Evolutionary conservation across 2,113 vertebrate genomes (phyloP), one percentile per base, ranked within the genome.

Genomic region (Chiloscyllium plagiosum): DNA sequence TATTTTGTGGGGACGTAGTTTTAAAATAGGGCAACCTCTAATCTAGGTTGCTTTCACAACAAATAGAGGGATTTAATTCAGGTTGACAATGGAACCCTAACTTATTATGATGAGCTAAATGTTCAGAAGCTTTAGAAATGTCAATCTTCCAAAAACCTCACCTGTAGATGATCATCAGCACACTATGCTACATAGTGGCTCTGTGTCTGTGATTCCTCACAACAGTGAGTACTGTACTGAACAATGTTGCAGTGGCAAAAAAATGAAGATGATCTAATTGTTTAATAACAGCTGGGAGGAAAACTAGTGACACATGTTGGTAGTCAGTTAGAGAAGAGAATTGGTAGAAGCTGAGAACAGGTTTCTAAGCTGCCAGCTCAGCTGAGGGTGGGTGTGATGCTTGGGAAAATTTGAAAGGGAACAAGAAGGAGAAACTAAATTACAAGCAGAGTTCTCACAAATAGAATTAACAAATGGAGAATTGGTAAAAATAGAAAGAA

Each of bases 351-450:
- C 7, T 24, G 37, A 22, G 24, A 24, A 47, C 13, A 13, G 8
- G 65, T 94, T 47, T 70, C 42, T 69, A 47, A 19, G 22, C 7
- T 70, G 20, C 66, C 37, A 29, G 17, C 68, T 50, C 3, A 95
- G 68, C 68, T 72, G 24, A 4, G 69, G 93, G 29, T 72, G 1
- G n/a, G 20, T 12, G 4, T 72, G 93, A 95, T 42, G 24, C 22
- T 50, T 6, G 20, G 66, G 70, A 94, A 94, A 4, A 26, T 50
- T 65, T 92, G 61, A 66, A 29, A n/a, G 50, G 26, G 6, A 50
- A 80, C 72, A 80, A 76, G 97, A 65, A 96, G 96, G 17, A 96
- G 92, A 94, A 96, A 96, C 65, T 61, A 69, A 78, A 65, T 72
- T 72, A 56, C 50, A 76, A 92, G 20, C 33, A 20, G 33, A 90